Percentiles rank a stretch among this genome's conserved stretches.
These are phyloP conservation scores for Loripinus fragilis DNA, from an alignment of 2,888 invertebrate genomes.

Conservation along the genomic window DNA sequence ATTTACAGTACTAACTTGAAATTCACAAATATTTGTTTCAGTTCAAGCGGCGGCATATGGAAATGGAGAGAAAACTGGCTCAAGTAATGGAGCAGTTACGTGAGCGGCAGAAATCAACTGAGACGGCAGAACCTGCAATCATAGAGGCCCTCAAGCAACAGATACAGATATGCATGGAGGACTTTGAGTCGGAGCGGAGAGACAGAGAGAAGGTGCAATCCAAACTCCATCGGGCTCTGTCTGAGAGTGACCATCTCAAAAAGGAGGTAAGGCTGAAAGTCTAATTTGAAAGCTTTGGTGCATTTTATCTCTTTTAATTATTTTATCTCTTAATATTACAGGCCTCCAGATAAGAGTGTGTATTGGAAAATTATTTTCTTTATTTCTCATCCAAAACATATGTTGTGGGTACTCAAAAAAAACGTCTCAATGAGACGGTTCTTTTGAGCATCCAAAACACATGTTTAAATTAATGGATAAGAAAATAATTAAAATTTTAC, in stretches of 20 bases:
- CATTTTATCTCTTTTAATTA: no score
- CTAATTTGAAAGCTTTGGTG: no score
- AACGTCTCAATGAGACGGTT: no score
- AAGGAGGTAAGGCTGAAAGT: conserved; percentile 70
- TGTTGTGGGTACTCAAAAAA: no score
- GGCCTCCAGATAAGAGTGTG: no score
- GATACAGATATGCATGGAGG: conserved; percentile 78
- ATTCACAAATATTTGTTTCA: background rate
- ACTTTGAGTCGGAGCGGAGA: conserved; percentile 77
- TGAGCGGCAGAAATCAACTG: background rate
- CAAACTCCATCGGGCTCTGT: conserved; percentile 44
- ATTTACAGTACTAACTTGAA: no score
- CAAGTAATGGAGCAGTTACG: conserved; percentile 3
- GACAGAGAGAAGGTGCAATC: conserved; percentile 74
- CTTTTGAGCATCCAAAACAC: no score
- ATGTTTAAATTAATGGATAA: no score
- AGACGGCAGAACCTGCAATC: conserved; percentile 50
- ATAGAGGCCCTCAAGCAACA: conserved; percentile 74
- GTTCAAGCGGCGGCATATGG: conserved; percentile 27
- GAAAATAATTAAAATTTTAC: no score
- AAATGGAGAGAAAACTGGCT: conserved; percentile 36
- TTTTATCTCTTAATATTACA: no score
- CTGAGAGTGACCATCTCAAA: conserved; percentile 58
- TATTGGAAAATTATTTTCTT: no score
- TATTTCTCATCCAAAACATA: no score